Evolutionary conservation across 2,797 vertebrate genomes (phyloP), one percentile per base, ranked within the genome.

Genomic region (Sebastiscus tertius): DNA sequence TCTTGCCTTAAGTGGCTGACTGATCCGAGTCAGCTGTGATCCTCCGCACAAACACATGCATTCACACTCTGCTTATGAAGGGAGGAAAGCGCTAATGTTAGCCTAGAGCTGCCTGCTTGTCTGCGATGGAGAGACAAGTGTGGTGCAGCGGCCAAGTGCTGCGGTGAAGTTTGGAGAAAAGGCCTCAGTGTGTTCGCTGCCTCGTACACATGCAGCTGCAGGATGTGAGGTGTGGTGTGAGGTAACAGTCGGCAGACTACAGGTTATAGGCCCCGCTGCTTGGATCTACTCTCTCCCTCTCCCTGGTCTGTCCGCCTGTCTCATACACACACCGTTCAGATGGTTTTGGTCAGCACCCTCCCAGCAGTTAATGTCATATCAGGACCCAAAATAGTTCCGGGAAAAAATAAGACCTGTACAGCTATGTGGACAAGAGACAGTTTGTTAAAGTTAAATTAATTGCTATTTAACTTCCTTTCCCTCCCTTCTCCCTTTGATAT

Each of bases 191-290:
- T 93, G 85, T 88, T 90, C 29, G 46, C 82, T 78, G 78, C 82
- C 81, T 91, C 68, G 61, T 61, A 75, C 84, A 72, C 86, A 82
- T 68, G 79, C 88, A 89, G 88, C 89, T 87, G 90, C 29, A 72
- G 86, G 86, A 90, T 89, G 87, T 88, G 91, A 94, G 92, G 88
- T 90, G 84, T 89, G 89, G 90, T 65, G 84, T 91, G 81, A 84
- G 85, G 90, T 87, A 84, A 83, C 80, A 81, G 82, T 73, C 87
- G 49, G 88, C 83, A 86, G 88, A 88, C 80, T 88, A 68, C 92
- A 93, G 90, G 90, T 92, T 89, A 82, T 84, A 87, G 83, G 46
- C 74, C 46, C 71, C 3, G 12, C 46, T 73, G 66, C 88, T 95
- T 92, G 93, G 93, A 94, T 92, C 89, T 49, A 49, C 42, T 75